Evolutionary conservation across 2,113 vertebrate species (phyloP), one percentile per base, ranked within the genome.

Genomic region (Scalopus aquaticus): DNA sequence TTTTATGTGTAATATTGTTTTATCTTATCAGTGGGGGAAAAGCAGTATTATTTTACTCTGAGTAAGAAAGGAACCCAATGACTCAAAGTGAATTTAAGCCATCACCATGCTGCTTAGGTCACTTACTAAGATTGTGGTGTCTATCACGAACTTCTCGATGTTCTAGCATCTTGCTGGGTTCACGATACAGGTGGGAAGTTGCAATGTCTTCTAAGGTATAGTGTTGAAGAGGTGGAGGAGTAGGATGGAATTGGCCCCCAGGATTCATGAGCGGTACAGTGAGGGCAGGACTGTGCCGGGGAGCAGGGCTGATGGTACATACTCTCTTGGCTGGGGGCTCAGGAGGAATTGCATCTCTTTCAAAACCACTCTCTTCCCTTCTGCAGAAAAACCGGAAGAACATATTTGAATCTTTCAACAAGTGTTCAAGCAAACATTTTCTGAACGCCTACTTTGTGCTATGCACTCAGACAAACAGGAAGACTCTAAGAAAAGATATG

Each of bases 291-390:
- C 99, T 99, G 98, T 99, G 99, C 65, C 99, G 98, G 30, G 99
- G 99, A 19, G 99, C 99, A 0, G 99, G 99, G 98, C 99, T 99
- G 97, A 99, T 99, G 98, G 99, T 99, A 98, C 99, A 99, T 78
- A 99, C 99, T 60, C 99, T 98, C 96, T 99, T 99, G 69, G 99
- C 98, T 0, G 99, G 98, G 3, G 99, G 99, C 97, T 99, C 99
- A 22, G 99, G 94, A 0, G 99, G 97, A 56, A 99, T 94, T 0
- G 99, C 77, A 0, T 99, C 99, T 76, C 99, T 99, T 93, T 99
- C 99, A 97, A 99, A 99, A 80, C 98, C 98, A 76, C 98, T 99
- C 91, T 99, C 99, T 96, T 99, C 98, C 97, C 99, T 99, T 93
- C 97, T 98, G 92, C n/a, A 96, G 91, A 54, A 92, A 79, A 95